Conservation (phyloP, 2,797 vertebrate species). For the Sebastes hopkinsi region DNA sequence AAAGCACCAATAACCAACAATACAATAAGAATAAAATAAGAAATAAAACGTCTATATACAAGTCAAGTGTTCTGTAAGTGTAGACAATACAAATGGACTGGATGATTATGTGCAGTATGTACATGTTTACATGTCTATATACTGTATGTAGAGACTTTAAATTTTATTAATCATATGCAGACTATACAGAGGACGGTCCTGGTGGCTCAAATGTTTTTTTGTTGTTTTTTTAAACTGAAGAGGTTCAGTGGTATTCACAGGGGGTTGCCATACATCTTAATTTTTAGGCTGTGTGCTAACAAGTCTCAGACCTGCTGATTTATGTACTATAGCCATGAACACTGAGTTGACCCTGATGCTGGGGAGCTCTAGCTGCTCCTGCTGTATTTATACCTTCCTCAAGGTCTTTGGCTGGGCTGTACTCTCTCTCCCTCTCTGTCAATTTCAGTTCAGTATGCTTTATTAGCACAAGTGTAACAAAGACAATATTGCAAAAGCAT, state of each 20-base stretch:
- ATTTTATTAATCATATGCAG: neutral
- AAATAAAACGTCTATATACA: too few relatives aligned
- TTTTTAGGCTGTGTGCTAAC: neutral
- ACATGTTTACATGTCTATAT: too few relatives aligned
- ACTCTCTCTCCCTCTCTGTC: neutral
- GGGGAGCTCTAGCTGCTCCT: conserved; percentile 6
- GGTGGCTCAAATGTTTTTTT: neutral
- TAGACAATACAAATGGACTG: too few relatives aligned
- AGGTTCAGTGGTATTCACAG: neutral
- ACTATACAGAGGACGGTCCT: neutral
- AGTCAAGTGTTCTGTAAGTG: too few relatives aligned
- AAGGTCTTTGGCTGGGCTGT: conserved; percentile 22
- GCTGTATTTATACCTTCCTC: conserved; percentile 32
- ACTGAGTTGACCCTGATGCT: conserved; percentile 1
- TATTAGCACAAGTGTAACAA: too few relatives aligned
- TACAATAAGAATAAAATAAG: too few relatives aligned
- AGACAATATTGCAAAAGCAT: too few relatives aligned
- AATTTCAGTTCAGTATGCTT: too few relatives aligned
- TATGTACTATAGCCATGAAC: neutral
- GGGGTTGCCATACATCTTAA: neutral
- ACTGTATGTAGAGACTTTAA: too few relatives aligned
- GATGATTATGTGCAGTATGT: too few relatives aligned
- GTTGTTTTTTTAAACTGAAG: neutral
- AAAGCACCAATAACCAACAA: too few relatives aligned
- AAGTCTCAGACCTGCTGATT: neutral